Percentiles rank a stretch among this genome's conserved stretches.
phyloP scores from a whole-genome alignment of 2,113 vertebrate species.

The Hylia prasina region DNA sequence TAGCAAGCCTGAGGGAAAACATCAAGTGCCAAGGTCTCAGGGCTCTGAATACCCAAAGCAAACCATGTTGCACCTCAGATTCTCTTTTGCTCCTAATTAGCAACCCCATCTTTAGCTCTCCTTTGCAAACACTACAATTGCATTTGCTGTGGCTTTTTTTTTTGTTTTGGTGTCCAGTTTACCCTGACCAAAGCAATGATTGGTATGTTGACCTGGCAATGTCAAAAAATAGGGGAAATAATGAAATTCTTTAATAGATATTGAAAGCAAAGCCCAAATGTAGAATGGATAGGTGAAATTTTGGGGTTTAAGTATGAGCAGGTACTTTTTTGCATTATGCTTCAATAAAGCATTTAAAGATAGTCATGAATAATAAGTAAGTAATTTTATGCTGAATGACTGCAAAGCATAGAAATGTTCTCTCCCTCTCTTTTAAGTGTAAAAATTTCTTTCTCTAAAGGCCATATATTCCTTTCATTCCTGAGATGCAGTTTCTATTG shows the following conservation, averaged over 20 bases:
- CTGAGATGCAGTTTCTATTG: slow-evolving; percentile 5
- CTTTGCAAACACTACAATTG: not conserved
- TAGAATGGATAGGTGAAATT: not conserved
- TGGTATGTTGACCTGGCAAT: not conserved
- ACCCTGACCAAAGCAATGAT: not conserved
- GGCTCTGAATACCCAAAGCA: not conserved
- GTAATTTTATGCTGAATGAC: slow-evolving; percentile 64
- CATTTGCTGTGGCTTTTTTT: not conserved
- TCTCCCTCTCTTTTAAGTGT: not conserved
- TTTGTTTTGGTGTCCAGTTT: accelerated
- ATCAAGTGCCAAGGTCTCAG: not conserved
- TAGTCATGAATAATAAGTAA: slow-evolving; percentile 63
- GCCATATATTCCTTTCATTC: slow-evolving; percentile 35
- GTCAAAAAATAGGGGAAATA: not conserved
- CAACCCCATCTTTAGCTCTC: not conserved
- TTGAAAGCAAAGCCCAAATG: not conserved
- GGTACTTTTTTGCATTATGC: slow-evolving; percentile 49
- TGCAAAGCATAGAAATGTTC: slow-evolving; percentile 19
- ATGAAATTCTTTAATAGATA: not conserved
- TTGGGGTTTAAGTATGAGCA: not conserved
- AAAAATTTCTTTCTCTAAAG: slow-evolving; percentile 40
- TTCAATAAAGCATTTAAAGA: slow-evolving; percentile 62
- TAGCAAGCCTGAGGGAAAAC: not conserved
- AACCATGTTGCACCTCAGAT: not conserved
- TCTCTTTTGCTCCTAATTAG: not conserved